phyloP scores from a whole-genome alignment of 2,797 vertebrate genomes.

The Tapirus indicus region DNA sequence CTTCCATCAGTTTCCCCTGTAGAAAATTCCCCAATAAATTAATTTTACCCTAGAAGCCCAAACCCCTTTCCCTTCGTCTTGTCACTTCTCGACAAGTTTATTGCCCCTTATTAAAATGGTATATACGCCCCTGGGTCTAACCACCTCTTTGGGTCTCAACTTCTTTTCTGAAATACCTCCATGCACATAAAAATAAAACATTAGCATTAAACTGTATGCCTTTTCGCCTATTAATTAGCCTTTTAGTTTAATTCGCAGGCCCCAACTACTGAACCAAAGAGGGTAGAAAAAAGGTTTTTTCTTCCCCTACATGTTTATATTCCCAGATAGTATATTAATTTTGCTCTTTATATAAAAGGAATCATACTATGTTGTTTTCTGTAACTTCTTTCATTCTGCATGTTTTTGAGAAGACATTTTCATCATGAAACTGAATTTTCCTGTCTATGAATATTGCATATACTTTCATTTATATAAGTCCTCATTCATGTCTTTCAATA shows the following conservation, averaged over 20 bases:
- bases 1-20: accelerated
- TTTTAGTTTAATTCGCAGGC: background rate
- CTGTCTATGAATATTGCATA: background rate
- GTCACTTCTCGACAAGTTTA: background rate
- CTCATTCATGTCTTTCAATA: background rate
- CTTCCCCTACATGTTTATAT: accelerated
- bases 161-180: background rate
- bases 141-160: background rate
- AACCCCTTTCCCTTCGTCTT: too few species aligned
- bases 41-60: background rate
- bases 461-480: background rate
- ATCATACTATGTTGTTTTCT: accelerated
- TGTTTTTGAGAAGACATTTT: background rate
- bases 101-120: background rate
- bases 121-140: background rate
- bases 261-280: accelerated
- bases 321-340: too few species aligned
- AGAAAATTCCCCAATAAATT: background rate
- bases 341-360: background rate
- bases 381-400: too few species aligned
- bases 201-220: background rate
- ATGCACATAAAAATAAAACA: background rate
- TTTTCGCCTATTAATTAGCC: background rate
- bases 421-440: background rate
- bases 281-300: too few species aligned